A percentile compares a stretch with the other conserved stretches of the same genome.
These are phyloP conservation scores for Parotia lawesii DNA, from an alignment of 2,113 vertebrate species.

Conservation along the genomic window DNA sequence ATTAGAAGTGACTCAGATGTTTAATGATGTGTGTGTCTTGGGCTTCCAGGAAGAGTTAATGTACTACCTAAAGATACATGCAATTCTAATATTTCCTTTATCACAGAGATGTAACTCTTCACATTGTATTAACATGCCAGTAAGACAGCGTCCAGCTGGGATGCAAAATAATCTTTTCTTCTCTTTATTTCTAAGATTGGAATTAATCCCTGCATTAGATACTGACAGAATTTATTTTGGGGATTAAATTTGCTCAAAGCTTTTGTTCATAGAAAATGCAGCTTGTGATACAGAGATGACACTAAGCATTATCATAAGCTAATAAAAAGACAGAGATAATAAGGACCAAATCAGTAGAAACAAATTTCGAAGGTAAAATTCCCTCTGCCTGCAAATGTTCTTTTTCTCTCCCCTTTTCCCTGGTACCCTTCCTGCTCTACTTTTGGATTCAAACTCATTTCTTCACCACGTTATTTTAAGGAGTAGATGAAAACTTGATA, in stretches of 20 bases:
- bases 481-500: slow-evolving; percentile 68
- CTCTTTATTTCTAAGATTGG: slow-evolving; percentile 27
- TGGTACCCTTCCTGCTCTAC: neutral
- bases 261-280: slow-evolving; percentile 30
- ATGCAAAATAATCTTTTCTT: slow-evolving; percentile 1
- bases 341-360: slow-evolving; percentile 29
- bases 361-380: slow-evolving; percentile 33
- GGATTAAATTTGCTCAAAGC: slow-evolving; percentile 46
- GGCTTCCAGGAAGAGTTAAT: neutral
- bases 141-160: slow-evolving; percentile 29
- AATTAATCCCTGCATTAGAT: slow-evolving; percentile 51
- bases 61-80: neutral
- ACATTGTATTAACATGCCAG: slow-evolving; percentile 6
- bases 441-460: slow-evolving; percentile 53
- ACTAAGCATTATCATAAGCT: slow-evolving; percentile 26
- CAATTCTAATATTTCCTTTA: neutral
- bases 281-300: slow-evolving; percentile 1
- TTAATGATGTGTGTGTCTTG: neutral
- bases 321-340: slow-evolving; percentile 33
- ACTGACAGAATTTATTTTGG: slow-evolving; percentile 18
- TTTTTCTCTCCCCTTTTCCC: neutral
- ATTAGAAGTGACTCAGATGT: neutral
- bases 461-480: slow-evolving; percentile 60
- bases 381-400: neutral
- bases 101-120: neutral